Conservation (phyloP, 2,888 invertebrate genomes). For the Eristalis arbustorum region DNA sequence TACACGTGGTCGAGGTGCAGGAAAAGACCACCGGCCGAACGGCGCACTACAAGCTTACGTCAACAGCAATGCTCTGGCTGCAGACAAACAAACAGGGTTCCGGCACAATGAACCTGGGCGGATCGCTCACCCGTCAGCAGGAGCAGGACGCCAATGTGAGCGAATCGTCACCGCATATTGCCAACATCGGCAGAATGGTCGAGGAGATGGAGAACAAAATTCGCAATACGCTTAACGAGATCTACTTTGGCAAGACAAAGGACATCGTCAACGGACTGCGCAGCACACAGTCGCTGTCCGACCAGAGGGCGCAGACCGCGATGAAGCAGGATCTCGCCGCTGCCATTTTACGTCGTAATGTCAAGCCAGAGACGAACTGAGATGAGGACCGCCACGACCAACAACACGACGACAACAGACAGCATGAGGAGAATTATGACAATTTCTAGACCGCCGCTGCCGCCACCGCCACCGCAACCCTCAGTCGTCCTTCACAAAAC, state of each 20-base stretch:
- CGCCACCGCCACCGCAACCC: conserved; percentile 33
- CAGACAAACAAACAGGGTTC: conserved; percentile 98
- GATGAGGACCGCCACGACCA: conserved; percentile 60
- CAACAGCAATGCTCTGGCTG: conserved; percentile 99
- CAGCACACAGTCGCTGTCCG: conserved; percentile 89
- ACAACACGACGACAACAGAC: conserved; percentile 31
- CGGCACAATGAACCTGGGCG: conserved; percentile 99
- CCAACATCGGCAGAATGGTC: conserved; percentile 98
- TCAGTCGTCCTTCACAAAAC: conserved; percentile 36
- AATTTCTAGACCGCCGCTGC: conserved; percentile 56
- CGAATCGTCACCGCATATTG: conserved; percentile 97
- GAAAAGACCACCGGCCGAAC: conserved; percentile 96
- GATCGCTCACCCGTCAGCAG: conserved; percentile 97
- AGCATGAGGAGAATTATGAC: conserved; percentile 63
- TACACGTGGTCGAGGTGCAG: conserved; percentile 99
- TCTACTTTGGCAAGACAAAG: conserved; percentile 99
- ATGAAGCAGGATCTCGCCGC: conserved; percentile 92
- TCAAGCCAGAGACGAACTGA: conserved; percentile 82
- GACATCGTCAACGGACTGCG: conserved; percentile 98
- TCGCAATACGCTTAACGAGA: conserved; percentile 97
- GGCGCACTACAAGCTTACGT: conserved; percentile 99
- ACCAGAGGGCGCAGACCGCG: conserved; percentile 91
- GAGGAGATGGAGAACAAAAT: conserved; percentile 99
- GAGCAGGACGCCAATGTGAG: conserved; percentile 95
- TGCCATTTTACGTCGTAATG: conserved; percentile 91